Conservation (phyloP, 2,797 vertebrate genomes). For the Micropoecilia bifurca region DNA sequence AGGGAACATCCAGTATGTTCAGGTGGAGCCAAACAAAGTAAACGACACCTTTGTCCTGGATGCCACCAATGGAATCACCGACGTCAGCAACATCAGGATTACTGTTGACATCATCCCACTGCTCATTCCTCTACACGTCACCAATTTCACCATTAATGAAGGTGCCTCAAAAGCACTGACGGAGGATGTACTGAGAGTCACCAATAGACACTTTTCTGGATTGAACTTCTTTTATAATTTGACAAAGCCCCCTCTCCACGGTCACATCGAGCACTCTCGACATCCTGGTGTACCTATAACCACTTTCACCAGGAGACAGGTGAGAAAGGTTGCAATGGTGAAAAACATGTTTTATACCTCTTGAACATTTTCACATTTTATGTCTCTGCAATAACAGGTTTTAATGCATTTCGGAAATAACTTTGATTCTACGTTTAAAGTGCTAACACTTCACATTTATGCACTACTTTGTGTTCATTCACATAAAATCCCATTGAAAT, state of each 20-base stretch:
- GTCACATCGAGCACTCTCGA: conserved; percentile 85
- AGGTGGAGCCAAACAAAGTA: conserved; percentile 74
- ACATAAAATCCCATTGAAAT: background rate
- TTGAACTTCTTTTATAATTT: conserved; percentile 87
- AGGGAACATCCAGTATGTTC: conserved; percentile 88
- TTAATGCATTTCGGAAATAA: background rate
- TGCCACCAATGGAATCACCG: conserved; percentile 83
- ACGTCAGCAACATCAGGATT: conserved; percentile 80
- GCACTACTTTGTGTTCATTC: background rate
- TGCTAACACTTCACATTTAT: background rate
- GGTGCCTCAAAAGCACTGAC: conserved; percentile 85
- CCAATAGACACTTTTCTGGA: conserved; percentile 84
- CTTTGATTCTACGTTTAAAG: background rate
- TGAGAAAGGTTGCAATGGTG: conserved; percentile 57
- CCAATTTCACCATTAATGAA: conserved; percentile 88
- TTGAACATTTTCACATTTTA: background rate
- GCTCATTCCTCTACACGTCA: conserved; percentile 85
- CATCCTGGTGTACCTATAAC: conserved; percentile 81
- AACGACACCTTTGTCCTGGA: conserved; percentile 84
- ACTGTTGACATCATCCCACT: conserved; percentile 86
- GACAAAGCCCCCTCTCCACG: conserved; percentile 82
- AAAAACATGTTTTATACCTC: background rate
- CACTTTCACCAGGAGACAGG: conserved; percentile 90
- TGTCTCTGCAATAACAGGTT: background rate
- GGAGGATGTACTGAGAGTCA: conserved; percentile 83